phyloP scores from a whole-genome alignment of 2,113 vertebrate genomes.

The Macroglossus sobrinus region DNA sequence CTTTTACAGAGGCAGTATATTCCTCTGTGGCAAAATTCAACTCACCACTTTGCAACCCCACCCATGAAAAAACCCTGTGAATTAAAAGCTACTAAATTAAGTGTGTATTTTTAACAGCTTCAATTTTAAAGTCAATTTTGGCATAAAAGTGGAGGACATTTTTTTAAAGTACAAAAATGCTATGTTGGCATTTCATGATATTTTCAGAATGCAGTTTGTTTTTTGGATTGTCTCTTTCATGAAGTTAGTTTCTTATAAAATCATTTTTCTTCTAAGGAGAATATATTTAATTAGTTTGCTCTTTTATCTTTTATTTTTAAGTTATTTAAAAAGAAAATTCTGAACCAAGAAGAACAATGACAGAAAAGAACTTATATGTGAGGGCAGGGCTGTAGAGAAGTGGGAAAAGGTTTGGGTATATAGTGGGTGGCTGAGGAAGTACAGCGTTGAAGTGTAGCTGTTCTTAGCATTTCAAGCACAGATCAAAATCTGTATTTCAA shows the following conservation, averaged over 20 bases:
- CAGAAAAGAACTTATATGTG: background rate
- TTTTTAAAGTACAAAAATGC: constrained; percentile 77
- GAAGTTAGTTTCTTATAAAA: constrained; percentile 20
- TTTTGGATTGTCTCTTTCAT: constrained; percentile 1
- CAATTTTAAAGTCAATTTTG: constrained; percentile 79
- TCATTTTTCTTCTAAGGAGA: background rate
- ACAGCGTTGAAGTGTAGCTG: background rate
- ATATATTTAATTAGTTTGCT: background rate
- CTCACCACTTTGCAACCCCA: constrained; percentile 84
- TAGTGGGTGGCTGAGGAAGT: background rate
- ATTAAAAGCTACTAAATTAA: constrained; percentile 86
- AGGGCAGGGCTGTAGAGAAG: background rate
- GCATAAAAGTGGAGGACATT: constrained; percentile 64
- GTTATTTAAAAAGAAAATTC: constrained; percentile 3
- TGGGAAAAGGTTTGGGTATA: background rate
- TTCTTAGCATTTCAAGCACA: background rate
- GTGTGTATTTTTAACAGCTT: constrained; percentile 85
- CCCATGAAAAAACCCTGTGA: constrained; percentile 80
- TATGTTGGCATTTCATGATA: constrained; percentile 78
- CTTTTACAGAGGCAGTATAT: constrained; percentile 70
- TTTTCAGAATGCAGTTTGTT: constrained; percentile 64
- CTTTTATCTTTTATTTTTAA: constrained; percentile 3
- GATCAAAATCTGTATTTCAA: background rate
- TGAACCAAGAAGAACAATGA: background rate
- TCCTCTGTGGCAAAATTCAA: constrained; percentile 76